phyloP scores from a whole-genome alignment of 2,888 invertebrate genomes.

The Timandra comae region DNA sequence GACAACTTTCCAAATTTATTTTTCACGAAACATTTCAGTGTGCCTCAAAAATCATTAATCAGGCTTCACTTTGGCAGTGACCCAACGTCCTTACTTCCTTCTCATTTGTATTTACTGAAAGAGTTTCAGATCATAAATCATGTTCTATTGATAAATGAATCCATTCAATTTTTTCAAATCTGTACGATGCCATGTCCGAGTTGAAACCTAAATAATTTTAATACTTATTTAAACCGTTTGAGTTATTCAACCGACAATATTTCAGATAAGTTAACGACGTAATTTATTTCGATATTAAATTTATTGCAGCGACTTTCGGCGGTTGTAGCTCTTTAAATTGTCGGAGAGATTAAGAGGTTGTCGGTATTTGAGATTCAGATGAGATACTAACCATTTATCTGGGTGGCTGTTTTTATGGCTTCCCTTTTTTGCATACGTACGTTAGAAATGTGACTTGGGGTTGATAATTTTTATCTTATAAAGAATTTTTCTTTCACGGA shows the following conservation, averaged over 20 bases:
- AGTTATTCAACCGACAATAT: constrained; percentile 42
- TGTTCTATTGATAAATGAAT: constrained; percentile 67
- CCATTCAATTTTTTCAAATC: constrained; percentile 62
- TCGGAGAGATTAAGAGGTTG: constrained; percentile 29
- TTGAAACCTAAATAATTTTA: constrained; percentile 36
- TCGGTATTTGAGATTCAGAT: constrained; percentile 6
- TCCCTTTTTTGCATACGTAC: constrained; percentile 3
- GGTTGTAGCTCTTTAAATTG: constrained; percentile 33
- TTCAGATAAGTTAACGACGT: constrained; percentile 44
- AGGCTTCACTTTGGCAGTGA: constrained; percentile 71
- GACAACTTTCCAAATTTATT: constrained; percentile 53
- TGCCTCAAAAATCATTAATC: constrained; percentile 70
- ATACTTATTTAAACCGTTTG: constrained; percentile 22
- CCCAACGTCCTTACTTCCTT: constrained; percentile 66
- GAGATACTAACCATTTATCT: too few species aligned
- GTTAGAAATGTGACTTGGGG: too few species aligned
- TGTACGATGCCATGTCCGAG: constrained; percentile 32
- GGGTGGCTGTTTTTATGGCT: background rate
- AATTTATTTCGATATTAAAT: constrained; percentile 42
- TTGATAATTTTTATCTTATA: too few species aligned
- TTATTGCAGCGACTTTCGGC: constrained; percentile 34
- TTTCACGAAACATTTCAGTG: constrained; percentile 52
- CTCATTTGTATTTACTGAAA: constrained; percentile 74
- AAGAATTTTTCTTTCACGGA: too few species aligned
- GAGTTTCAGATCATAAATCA: constrained; percentile 69